Conservation (phyloP, 2,888 invertebrate genomes). For the Cephus rjabovi region DNA sequence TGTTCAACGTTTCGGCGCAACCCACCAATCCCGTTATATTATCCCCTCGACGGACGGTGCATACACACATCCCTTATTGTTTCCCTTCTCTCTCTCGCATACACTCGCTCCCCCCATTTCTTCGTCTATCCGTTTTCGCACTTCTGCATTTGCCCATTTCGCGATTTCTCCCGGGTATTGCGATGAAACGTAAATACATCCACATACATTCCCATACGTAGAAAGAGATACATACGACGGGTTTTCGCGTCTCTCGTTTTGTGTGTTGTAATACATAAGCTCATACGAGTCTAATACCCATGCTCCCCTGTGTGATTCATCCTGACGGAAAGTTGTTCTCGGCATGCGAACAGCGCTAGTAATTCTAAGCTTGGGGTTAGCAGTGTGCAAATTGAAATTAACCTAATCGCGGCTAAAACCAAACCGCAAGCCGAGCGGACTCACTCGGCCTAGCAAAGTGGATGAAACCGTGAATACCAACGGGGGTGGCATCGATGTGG, state of each 20-base stretch:
- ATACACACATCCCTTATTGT: neutral
- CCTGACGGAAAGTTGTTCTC: slow-evolving; percentile 10
- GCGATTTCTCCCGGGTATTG: neutral
- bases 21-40: neutral
- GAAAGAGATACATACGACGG: neutral
- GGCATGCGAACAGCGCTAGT: neutral
- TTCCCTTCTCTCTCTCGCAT: neutral
- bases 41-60: neutral
- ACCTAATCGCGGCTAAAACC: slow-evolving; percentile 18
- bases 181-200: slow-evolving; percentile 1
- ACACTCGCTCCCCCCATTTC: neutral
- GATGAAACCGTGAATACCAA: neutral
- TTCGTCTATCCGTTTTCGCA: neutral
- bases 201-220: neutral
- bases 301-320: neutral
- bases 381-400: slow-evolving; percentile 16
- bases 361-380: slow-evolving; percentile 1
- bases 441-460: neutral
- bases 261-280: neutral
- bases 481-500: neutral
- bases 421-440: slow-evolving; percentile 11
- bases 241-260: neutral
- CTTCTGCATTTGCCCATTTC: neutral
- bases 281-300: neutral
- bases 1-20: neutral